Conservation (phyloP, 2,113 vertebrate species). For the Syngnathus typhle region DNA sequence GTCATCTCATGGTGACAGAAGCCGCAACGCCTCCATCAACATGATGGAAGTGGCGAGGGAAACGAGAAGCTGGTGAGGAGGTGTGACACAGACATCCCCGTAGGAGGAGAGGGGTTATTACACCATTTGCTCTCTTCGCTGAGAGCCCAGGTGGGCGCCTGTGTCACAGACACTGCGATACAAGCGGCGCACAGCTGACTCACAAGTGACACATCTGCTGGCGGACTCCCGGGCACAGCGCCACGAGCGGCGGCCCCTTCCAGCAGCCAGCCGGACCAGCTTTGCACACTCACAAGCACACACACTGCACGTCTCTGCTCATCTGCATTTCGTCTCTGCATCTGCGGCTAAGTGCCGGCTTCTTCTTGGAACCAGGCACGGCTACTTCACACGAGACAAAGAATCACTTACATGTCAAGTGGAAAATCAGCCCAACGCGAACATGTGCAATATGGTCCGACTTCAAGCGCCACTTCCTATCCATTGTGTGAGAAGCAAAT, state of each 20-base stretch:
- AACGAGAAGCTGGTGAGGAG: slow-evolving; percentile 31
- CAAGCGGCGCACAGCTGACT: slow-evolving; percentile 56
- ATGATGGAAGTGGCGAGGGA: slow-evolving; percentile 54
- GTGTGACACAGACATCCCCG: slow-evolving; percentile 43
- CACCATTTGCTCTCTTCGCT: slow-evolving; percentile 41
- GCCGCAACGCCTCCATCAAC: slow-evolving; percentile 50
- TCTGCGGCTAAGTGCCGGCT: slow-evolving; percentile 37
- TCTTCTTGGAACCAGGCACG: slow-evolving; percentile 20
- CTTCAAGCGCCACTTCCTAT: neutral
- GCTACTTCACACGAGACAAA: slow-evolving; percentile 25
- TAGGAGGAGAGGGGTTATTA: slow-evolving; percentile 27
- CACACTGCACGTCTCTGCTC: slow-evolving; percentile 42
- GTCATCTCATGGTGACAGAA: slow-evolving; percentile 49
- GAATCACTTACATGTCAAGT: slow-evolving; percentile 4
- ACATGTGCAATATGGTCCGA: neutral
- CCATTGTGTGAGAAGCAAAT: neutral
- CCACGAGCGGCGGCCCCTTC: slow-evolving; percentile 59
- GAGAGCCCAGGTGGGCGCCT: slow-evolving; percentile 41
- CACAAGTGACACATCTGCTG: slow-evolving; percentile 68
- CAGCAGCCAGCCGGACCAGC: slow-evolving; percentile 55
- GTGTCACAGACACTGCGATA: slow-evolving; percentile 29
- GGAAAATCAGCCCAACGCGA: neutral
- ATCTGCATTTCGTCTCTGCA: slow-evolving; percentile 51
- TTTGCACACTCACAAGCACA: slow-evolving; percentile 53
- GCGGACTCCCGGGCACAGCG: slow-evolving; percentile 53